These are phyloP conservation scores for Syndactyla subalaris DNA, from an alignment of 2,797 vertebrate genomes.

Conservation along the genomic window DNA sequence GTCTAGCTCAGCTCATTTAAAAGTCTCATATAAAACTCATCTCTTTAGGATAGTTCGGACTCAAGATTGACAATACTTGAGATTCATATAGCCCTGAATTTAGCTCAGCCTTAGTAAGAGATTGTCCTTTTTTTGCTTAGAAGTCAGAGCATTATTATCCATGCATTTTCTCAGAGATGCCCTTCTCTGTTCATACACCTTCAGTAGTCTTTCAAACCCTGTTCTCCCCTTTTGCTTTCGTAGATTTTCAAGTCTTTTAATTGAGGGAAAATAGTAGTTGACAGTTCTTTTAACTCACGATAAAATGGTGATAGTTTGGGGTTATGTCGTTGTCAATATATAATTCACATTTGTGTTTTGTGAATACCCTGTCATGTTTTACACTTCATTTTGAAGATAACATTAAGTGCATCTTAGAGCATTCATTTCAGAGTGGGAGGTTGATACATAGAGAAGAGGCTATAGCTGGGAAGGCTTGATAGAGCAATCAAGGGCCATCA, in stretches of 20 bases:
- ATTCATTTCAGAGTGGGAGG: conserved; percentile 39
- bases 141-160: conserved; percentile 9
- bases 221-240: background rate
- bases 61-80: background rate
- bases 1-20: conserved; percentile 18
- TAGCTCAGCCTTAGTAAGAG: background rate
- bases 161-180: background rate
- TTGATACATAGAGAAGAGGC: conserved; percentile 4
- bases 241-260: background rate
- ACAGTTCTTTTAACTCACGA: background rate
- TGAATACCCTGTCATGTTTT: background rate
- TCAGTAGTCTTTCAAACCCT: background rate
- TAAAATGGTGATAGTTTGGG: background rate
- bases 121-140: background rate
- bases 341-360: background rate
- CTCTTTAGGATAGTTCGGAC: background rate
- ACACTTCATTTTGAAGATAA: conserved; percentile 24
- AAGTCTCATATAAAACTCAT: background rate
- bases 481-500: conserved; percentile 65
- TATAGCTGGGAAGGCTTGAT: conserved; percentile 37
- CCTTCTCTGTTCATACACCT: background rate
- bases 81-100: background rate
- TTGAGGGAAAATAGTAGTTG: background rate
- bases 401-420: conserved; percentile 4
- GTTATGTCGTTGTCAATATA: background rate